These are phyloP conservation scores for Geococcyx californianus DNA, from an alignment of 2,113 vertebrate species.

Conservation along the genomic window DNA sequence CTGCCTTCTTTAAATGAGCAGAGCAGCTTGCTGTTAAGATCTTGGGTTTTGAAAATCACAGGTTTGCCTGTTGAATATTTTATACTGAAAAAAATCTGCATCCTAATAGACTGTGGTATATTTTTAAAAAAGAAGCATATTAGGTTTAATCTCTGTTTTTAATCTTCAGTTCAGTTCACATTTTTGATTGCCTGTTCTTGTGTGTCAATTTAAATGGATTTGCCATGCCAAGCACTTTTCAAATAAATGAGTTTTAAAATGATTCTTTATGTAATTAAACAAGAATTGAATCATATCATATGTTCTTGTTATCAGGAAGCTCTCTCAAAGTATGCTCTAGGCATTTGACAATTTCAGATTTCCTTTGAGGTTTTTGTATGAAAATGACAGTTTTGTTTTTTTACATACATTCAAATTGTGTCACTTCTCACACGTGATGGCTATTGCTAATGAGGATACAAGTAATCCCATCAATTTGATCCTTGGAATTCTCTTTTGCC, in stretches of 20 bases:
- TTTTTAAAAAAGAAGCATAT: not conserved
- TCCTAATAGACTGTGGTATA: not conserved
- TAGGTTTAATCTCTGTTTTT: constrained; percentile 21
- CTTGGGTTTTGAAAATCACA: not conserved
- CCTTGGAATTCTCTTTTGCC: constrained; percentile 25
- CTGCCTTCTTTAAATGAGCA: not conserved
- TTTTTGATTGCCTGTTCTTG: constrained; percentile 66
- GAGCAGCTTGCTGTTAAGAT: not conserved
- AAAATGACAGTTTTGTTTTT: not conserved
- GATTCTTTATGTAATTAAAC: constrained; percentile 66
- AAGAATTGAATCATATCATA: constrained; percentile 42
- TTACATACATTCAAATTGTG: constrained; percentile 9
- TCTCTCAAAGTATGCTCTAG: constrained; percentile 32
- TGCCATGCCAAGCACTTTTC: constrained; percentile 51
- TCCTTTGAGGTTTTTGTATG: not conserved
- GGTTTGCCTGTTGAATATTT: not conserved
- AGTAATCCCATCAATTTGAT: constrained; percentile 2
- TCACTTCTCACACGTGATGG: not conserved
- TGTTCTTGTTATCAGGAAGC: constrained; percentile 10
- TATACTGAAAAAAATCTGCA: not conserved
- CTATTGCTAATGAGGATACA: not conserved
- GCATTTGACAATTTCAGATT: constrained; percentile 12
- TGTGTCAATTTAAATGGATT: constrained; percentile 50
- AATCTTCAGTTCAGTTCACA: constrained; percentile 52
- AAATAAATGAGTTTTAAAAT: constrained; percentile 63